Evolutionary conservation across 2,888 invertebrate species (phyloP).

Genomic region (Isotomurus palustris): DNA sequence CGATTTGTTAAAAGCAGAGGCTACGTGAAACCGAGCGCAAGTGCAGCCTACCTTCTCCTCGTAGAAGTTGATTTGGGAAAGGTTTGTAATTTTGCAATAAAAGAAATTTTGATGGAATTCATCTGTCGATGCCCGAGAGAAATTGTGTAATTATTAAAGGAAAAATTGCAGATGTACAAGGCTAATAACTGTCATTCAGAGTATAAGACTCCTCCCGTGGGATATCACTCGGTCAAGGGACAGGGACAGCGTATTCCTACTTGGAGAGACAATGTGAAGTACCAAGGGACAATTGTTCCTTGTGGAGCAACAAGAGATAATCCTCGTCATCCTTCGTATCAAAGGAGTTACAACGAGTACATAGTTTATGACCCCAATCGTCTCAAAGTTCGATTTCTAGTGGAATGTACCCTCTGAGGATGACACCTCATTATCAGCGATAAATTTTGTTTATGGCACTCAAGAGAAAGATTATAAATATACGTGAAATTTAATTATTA

Average conservation of each 20-base stretch:
- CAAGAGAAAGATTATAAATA: too few species aligned
- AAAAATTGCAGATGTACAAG: conserved; percentile 15
- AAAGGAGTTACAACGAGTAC: conserved; percentile 22
- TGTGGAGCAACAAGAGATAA: conserved; percentile 9
- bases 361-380: conserved; percentile 19
- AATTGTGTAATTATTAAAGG: neutral
- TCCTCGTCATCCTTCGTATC: conserved; percentile 5
- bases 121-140: neutral
- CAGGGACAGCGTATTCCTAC: conserved; percentile 16
- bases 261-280: conserved; percentile 18
- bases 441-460: too few species aligned
- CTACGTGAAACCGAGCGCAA: neutral
- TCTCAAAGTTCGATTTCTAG: conserved; percentile 18
- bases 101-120: neutral
- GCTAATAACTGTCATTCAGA: conserved; percentile 22
- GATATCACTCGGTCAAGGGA: conserved; percentile 21
- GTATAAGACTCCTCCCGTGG: conserved; percentile 11
- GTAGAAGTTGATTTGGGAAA: conserved; percentile 22
- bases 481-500: too few species aligned
- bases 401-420: too few species aligned
- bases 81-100: conserved; percentile 3
- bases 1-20: conserved; percentile 24
- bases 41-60: conserved; percentile 3
- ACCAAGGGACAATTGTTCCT: conserved; percentile 21
- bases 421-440: too few species aligned